Percentiles rank a stretch among this genome's conserved stretches.
phyloP scores from a whole-genome alignment of 2,113 vertebrate genomes.

The Oryzias javanicus region DNA sequence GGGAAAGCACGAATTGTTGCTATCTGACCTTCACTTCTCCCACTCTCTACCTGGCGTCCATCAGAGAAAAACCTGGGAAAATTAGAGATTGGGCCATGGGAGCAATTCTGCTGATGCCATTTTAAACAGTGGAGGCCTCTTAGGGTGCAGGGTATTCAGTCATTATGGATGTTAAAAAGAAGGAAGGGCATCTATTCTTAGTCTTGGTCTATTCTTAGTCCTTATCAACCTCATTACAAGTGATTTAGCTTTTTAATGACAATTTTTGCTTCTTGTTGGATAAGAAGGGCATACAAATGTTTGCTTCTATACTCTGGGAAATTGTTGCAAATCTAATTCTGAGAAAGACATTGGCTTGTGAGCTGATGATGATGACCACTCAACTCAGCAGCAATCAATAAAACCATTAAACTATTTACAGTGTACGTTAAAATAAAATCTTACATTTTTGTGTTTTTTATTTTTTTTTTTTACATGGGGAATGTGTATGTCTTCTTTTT shows the following conservation, averaged over 20 bases:
- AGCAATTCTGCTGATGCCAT: slow-evolving; percentile 64
- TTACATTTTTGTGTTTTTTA: too few species aligned
- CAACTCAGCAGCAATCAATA: too few species aligned
- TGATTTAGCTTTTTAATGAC: slow-evolving; percentile 36
- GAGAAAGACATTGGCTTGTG: too few species aligned
- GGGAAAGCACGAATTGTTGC: slow-evolving; percentile 28
- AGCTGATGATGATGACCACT: too few species aligned
- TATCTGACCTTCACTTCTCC: slow-evolving; percentile 48
- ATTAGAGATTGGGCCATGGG: slow-evolving; percentile 47
- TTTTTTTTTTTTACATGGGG: too few species aligned
- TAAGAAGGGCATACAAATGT: slow-evolving; percentile 9
- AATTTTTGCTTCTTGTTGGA: slow-evolving; percentile 2
- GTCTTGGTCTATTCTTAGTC: slow-evolving; percentile 61
- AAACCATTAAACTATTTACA: too few species aligned
- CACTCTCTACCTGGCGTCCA: slow-evolving; percentile 22
- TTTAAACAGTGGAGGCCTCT: slow-evolving; percentile 52
- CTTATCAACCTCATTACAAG: slow-evolving; percentile 31
- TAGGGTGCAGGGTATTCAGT: slow-evolving; percentile 57
- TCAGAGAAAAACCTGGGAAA: slow-evolving; percentile 48
- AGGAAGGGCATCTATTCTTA: slow-evolving; percentile 69
- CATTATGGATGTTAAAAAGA: slow-evolving; percentile 50
- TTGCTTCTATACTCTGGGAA: neutral
- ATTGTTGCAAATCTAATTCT: too few species aligned
- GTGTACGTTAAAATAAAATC: too few species aligned
- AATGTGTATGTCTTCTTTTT: too few species aligned